A percentile compares a stretch with the other conserved stretches of the same genome.
Evolutionary conservation across 2,888 invertebrate genomes (phyloP).

Genomic region (Polia nebulosa): DNA sequence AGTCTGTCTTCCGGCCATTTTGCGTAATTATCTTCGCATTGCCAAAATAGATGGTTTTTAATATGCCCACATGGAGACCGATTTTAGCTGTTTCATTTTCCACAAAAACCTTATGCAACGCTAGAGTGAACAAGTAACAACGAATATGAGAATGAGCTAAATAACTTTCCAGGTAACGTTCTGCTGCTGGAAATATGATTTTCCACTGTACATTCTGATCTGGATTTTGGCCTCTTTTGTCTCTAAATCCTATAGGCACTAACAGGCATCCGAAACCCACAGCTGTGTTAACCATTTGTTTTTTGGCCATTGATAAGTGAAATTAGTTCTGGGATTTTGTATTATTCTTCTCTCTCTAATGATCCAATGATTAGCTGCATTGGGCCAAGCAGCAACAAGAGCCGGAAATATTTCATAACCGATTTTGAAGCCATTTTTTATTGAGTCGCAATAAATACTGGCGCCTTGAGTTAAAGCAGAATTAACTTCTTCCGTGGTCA

Average conservation of each 20-base stretch:
- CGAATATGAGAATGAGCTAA: constrained; percentile 94
- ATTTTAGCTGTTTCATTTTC: constrained; percentile 92
- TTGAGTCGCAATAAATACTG: constrained; percentile 92
- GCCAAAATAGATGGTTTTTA: constrained; percentile 94
- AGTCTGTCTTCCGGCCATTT: constrained; percentile 94
- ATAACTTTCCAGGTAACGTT: constrained; percentile 93
- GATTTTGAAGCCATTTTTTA: constrained; percentile 82
- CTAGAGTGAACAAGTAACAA: constrained; percentile 93
- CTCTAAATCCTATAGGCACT: constrained; percentile 93
- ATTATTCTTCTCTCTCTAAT: constrained; percentile 91
- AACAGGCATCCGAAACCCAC: constrained; percentile 93
- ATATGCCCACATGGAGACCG: constrained; percentile 94
- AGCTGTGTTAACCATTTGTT: constrained; percentile 92
- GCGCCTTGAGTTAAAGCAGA: constrained; percentile 92
- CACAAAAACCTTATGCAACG: constrained; percentile 94
- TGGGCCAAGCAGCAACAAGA: constrained; percentile 94
- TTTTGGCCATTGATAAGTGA: constrained; percentile 93
- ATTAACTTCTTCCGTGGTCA: constrained; percentile 89
- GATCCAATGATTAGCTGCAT: constrained; percentile 93
- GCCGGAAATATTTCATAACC: constrained; percentile 94
- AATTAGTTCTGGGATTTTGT: constrained; percentile 90
- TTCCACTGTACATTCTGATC: constrained; percentile 94
- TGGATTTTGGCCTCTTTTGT: constrained; percentile 91
- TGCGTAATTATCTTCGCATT: constrained; percentile 93
- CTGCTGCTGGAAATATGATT: constrained; percentile 94